A percentile compares a stretch with the other conserved stretches of the same genome.
Conservation (phyloP, 2,888 invertebrate genomes). For the Caenorhabditis plicata region DNA sequence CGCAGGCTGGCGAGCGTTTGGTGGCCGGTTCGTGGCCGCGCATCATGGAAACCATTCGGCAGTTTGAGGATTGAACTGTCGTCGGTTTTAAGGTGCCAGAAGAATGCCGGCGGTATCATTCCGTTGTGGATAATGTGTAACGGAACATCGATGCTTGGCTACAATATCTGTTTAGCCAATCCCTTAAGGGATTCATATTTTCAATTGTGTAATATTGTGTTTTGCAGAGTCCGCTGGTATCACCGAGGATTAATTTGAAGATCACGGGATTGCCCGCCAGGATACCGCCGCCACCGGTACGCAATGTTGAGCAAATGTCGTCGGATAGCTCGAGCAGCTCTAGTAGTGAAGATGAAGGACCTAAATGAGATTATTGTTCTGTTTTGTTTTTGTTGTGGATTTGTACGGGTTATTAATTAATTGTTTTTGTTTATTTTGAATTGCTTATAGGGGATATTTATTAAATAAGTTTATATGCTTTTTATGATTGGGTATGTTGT, state of each 20-base stretch:
- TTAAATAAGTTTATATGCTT: too few relatives aligned
- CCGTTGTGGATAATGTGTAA: slow-evolving; percentile 26
- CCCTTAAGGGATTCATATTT: too few relatives aligned
- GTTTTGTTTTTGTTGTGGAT: background rate
- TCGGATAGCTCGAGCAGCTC: slow-evolving; percentile 50
- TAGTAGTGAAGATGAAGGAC: slow-evolving; percentile 47
- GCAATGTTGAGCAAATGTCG: slow-evolving; percentile 47
- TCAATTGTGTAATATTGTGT: background rate
- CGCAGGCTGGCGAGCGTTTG: background rate
- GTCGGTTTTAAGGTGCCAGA: slow-evolving; percentile 19
- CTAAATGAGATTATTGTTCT: background rate
- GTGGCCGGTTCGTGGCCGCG: slow-evolving; percentile 6
- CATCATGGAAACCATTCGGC: too few relatives aligned
- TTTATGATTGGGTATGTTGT: too few relatives aligned
- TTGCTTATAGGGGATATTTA: too few relatives aligned
- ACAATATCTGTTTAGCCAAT: slow-evolving; percentile 3
- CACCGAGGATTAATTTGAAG: slow-evolving; percentile 20
- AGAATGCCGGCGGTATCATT: slow-evolving; percentile 33
- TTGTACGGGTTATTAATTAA: too few relatives aligned
- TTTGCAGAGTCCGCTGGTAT: slow-evolving; percentile 21
- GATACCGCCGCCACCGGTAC: slow-evolving; percentile 10
- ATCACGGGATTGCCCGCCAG: slow-evolving; percentile 10
- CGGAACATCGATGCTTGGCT: slow-evolving; percentile 36
- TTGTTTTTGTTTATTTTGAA: too few relatives aligned
- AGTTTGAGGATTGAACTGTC: too few relatives aligned